Base-by-base conservation (phyloP, 2,888 invertebrate species). In the Agonum fuliginosum region DNA sequence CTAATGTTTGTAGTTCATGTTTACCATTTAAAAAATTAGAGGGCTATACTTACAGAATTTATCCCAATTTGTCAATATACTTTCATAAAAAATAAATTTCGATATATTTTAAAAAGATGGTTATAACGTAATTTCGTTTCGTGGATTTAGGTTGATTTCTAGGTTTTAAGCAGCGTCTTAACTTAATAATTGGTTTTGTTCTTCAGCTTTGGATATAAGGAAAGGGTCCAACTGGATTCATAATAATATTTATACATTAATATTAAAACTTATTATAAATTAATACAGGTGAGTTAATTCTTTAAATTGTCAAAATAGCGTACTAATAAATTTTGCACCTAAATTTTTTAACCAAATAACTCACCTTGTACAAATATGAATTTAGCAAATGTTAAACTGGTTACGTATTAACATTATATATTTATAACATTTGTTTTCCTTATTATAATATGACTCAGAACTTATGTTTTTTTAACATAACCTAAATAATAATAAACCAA, bases 191-290 rank as follows among this genome's bases (percentile, higher is more conserved):
- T 54, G 22, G 22, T 22, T 65, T 67, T 67, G 67, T 41, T 67
- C 67, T 24, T 22, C 14, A 67, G 67, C 67, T 67, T 67, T 67
- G 41, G 65, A 65, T 54, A 54, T 54, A 34, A 65, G 34, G 37
- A 65, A 65, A 65, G 65, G 65, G 65, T 65, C 65, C 65, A 65
- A 65, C 65, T 22, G 54, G 54, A 54, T 43, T 12, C 14, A 41
- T 58, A 30, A 30, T 30, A 8, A 30, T 30, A 30, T 30, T 27
- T 30, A 62, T 62, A 62, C 27, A 30, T 27, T 51, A 51, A 51
- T 51, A 51, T 30, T 62, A 62, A 62, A 62, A 62, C 58, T 62
- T 62, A 62, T 14, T 14, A n/a, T n/a, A n/a, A 3, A 5, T 30
- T 8, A 30, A 14, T 30, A 62, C 58, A 62, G 17, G 17, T 30